phyloP scores from a whole-genome alignment of 1,140 invertebrate genomes.

The Eriosoma lanigerum region DNA sequence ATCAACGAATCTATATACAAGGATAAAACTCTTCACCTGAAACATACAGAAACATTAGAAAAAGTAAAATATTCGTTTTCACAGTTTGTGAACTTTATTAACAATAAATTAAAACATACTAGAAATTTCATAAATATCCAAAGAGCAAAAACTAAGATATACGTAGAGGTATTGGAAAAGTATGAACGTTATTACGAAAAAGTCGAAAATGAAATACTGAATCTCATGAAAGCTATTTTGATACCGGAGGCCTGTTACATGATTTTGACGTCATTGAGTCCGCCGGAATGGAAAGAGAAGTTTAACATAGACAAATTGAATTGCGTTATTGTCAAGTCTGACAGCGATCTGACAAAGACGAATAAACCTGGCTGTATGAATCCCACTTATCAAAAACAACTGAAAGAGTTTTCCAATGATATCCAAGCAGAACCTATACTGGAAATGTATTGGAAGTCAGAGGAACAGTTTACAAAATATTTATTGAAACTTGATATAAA shows the following conservation, averaged over 20 bases:
- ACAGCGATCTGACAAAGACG: neutral
- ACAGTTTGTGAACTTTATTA: neutral
- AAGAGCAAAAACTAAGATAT: neutral
- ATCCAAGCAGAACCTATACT: neutral
- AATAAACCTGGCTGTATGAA: too few species aligned
- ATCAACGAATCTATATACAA: neutral
- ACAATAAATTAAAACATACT: too few species aligned
- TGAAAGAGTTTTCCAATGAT: neutral
- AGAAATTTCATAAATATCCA: too few species aligned
- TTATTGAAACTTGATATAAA: neutral
- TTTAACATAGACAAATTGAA: neutral
- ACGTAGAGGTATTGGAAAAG: neutral
- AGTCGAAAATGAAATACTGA: neutral
- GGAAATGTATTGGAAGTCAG: slow-evolving; percentile 6
- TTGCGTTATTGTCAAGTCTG: neutral
- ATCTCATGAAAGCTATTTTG: neutral
- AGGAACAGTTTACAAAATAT: neutral
- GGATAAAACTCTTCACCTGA: neutral
- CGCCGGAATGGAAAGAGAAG: neutral
- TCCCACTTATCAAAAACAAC: neutral
- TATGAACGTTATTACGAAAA: too few species aligned
- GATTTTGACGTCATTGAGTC: slow-evolving; percentile 8
- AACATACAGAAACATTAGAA: too few species aligned
- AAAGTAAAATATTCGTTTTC: neutral
- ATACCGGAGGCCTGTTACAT: neutral